These are phyloP conservation scores for Podarcis lilfordi DNA, from an alignment of 2,797 vertebrate species.

Conservation along the genomic window DNA sequence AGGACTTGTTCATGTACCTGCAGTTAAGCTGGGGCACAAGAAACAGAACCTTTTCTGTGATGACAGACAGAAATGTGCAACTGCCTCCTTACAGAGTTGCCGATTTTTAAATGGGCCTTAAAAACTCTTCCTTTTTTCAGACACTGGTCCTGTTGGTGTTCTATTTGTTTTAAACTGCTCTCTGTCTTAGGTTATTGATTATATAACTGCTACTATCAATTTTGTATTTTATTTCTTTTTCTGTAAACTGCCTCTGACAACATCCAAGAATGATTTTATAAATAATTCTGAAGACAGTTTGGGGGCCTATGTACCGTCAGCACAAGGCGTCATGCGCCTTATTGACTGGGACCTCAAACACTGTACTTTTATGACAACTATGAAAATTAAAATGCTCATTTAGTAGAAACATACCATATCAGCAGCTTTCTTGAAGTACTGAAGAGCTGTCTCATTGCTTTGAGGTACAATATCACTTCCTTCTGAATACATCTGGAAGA, in stretches of 20 bases:
- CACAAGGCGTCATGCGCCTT: not conserved
- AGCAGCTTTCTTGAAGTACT: conserved; percentile 98
- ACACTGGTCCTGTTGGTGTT: no score
- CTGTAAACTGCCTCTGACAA: not conserved
- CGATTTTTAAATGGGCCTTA: no score
- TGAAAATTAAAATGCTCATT: not conserved
- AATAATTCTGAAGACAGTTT: not conserved
- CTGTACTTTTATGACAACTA: not conserved
- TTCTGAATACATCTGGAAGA: conserved; percentile 95
- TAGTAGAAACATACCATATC: conserved; percentile 86
- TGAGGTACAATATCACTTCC: conserved; percentile 94
- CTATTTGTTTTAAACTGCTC: not conserved
- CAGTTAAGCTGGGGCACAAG: no score
- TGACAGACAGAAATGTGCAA: no score
- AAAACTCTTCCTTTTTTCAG: no score
- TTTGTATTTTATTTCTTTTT: not conserved
- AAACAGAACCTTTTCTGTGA: no score
- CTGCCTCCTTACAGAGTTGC: no score
- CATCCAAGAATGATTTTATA: not conserved
- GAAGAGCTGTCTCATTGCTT: conserved; percentile 96
- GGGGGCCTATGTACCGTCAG: not conserved
- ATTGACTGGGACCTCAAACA: not conserved
- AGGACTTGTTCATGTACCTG: no score
- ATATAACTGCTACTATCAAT: not conserved
- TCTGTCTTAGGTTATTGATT: not conserved